Evolutionary conservation across 2,797 vertebrate species (phyloP), one percentile per base, ranked within the genome.

Genomic region (Myripristis jacobus): DNA sequence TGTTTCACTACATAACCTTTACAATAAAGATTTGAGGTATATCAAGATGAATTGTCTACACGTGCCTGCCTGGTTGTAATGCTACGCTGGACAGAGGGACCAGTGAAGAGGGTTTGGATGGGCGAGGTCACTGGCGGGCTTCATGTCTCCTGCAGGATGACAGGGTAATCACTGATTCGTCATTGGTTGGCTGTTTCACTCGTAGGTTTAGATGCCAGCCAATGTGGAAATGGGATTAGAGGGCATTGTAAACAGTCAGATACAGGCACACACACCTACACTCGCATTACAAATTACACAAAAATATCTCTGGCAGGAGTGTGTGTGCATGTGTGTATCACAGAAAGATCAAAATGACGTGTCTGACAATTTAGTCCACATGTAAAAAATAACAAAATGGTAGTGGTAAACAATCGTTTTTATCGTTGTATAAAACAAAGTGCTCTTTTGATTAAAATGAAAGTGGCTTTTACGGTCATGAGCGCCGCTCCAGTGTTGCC

Each of bases 21-120:
- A 97, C 96, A 96, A 94, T 96, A 97, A 97, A 97, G 96, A 96
- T 96, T 96, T 99, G 98, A 98, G 97, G 98, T 99, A 98, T 99
- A 97, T 99, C 95, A 94, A 96, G 96, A 96, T 97, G 96, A 96
- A 96, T 97, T 97, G 96, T 96, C 96, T 95, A 96, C 90, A 97
- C 92, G 65, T 91, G 94, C 96, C 97, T 95, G 91, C 91, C 88
- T 91, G 64, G 60, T 84, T 89, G 88, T 79, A 85, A 85, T 82
- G 82, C 81, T 83, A 90, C 84, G 89, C 87, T 81, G 90, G 85
- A 89, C 66, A 6, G 52, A 84, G 87, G 91, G 80, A 88, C 84
- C 85, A 81, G 92, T 89, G 80, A 93, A 94, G 93, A 94, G 94
- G 95, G 95, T 94, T 93, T 92, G 93, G 88, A 82, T 86, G 85